Base-by-base conservation (phyloP, 2,888 invertebrate species). In the Drepana falcataria region DNA sequence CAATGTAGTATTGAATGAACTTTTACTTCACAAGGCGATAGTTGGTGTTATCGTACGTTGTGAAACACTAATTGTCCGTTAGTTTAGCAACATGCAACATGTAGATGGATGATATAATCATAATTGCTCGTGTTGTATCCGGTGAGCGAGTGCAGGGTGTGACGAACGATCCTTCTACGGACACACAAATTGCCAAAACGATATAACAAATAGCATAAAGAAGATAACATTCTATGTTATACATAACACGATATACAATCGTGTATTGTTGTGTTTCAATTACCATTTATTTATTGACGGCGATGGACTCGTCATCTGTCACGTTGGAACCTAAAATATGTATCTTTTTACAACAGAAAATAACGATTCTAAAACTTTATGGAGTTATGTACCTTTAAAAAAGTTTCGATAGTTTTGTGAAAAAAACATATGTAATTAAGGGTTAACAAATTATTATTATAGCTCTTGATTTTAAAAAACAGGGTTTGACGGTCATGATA, bases 131-230 rank as follows among this genome's bases (percentile, higher is more conserved):
- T 48, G 47, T 49, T 51, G 44, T 2, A 51, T 54, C 54, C 54
- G 54, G 47, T 56, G 52, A 63, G 54, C 59, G 58, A 58, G 59
- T 55, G 58, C 63, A 60, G 53, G 61, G 62, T 71, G 70, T 72
- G 68, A 72, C 68, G 65, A 70, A 70, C 53, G 60, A 59, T 68
- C 54, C 57, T 68, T 66, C 68, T 66, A 71, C 64, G 65, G 58
- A 48, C 55, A 58, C 52, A 60, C 58, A 60, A 60, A 65, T 65
- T 44, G 44, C 44, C 9, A 44, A 9, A 44, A 44, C 9, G 44
- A 9, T 44, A 44, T 9, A 44, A 44, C 9, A 59, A 59, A 65
- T 55, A 48, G 47, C 53, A 52, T 59, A 56, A 48, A 54, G 55
- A 51, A 63, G 67, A 70, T 68, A 70, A 64, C 57, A 59, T 48